phyloP scores from a whole-genome alignment of 2,888 invertebrate genomes.

The Drosophila picticornis region DNA sequence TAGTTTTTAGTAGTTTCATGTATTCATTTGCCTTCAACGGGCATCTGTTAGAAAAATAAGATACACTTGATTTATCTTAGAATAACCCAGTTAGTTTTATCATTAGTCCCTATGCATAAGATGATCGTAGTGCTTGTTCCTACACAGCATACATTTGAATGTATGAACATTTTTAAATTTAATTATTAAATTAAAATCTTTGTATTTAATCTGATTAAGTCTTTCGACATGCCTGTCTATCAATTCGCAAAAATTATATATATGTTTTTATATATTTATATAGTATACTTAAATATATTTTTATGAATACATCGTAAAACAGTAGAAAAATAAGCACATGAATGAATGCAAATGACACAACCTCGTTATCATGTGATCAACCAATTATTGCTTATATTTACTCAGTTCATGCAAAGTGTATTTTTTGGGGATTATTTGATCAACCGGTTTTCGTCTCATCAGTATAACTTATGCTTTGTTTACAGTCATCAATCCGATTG shows the following conservation, averaged over 20 bases:
- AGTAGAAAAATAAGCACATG: neutral
- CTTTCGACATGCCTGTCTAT: neutral
- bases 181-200: too few species aligned
- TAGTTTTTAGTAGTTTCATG: slow-evolving; percentile 2
- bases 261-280: too few species aligned
- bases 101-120: too few species aligned
- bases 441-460: slow-evolving; percentile 38
- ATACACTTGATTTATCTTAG: neutral
- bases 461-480: slow-evolving; percentile 20
- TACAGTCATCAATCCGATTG: slow-evolving; percentile 1
- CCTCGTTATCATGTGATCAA: slow-evolving; percentile 23
- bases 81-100: neutral
- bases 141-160: neutral
- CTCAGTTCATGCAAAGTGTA: slow-evolving; percentile 4
- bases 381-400: slow-evolving; percentile 12
- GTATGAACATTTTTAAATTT: too few species aligned
- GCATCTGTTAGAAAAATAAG: slow-evolving; percentile 11
- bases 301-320: neutral
- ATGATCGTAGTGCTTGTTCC: neutral
- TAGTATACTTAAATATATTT: neutral
- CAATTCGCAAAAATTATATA: too few species aligned
- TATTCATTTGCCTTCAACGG: slow-evolving; percentile 6
- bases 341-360: slow-evolving; percentile 4
- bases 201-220: too few species aligned
- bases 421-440: neutral